phyloP scores from a whole-genome alignment of 2,888 invertebrate species.

The Uropetala carovei region DNA sequence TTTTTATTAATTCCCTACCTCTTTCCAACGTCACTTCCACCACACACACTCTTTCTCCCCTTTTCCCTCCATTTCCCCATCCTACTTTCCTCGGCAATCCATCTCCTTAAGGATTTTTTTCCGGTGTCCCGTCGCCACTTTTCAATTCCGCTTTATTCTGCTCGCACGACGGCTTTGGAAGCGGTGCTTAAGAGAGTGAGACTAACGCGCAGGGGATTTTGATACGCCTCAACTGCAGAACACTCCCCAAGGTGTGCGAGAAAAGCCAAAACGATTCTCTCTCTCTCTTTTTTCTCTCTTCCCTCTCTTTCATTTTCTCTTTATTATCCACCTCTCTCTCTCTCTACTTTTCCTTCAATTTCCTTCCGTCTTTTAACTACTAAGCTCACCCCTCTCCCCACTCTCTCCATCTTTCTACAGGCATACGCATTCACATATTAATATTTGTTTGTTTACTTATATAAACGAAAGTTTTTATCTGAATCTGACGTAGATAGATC shows the following conservation, averaged over 20 bases:
- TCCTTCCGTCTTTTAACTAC: not conserved
- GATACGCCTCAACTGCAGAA: conserved; percentile 41
- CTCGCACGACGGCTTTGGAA: not conserved
- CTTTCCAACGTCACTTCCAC: not conserved
- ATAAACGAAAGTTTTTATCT: too few species aligned
- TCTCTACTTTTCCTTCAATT: not conserved
- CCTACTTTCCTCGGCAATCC: not conserved
- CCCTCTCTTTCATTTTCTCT: not conserved
- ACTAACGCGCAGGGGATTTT: conserved; percentile 17
- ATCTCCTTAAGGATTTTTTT: not conserved
- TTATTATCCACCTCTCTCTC: not conserved
- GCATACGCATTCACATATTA: not conserved
- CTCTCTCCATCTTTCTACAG: not conserved
- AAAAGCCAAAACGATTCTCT: not conserved
- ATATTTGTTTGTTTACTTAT: not conserved
- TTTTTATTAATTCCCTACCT: conserved; percentile 27
- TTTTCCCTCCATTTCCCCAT: not conserved
- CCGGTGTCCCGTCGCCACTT: not conserved
- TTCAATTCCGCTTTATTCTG: conserved; percentile 38
- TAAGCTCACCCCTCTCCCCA: too few species aligned
- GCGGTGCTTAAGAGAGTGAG: conserved; percentile 16
- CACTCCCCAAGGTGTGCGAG: conserved; percentile 39
- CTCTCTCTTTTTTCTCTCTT: not conserved
- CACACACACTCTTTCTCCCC: not conserved
- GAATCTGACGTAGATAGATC: not conserved